Evolutionary conservation across 2,113 vertebrate species (phyloP).

Genomic region (Odontesthes bonariensis): DNA sequence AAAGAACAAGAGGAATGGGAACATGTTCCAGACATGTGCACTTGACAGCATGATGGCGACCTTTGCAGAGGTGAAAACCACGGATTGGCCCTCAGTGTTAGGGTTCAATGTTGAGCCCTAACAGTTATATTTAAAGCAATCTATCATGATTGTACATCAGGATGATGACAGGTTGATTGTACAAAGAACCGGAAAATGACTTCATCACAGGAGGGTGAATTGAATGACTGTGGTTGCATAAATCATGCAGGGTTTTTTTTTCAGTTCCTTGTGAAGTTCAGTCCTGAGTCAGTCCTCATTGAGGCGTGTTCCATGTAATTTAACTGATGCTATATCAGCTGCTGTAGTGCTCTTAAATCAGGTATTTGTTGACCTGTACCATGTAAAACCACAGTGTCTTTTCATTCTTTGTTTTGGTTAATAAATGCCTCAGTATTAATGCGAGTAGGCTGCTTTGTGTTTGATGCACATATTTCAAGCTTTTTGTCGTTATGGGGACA

Average conservation of each 20-base stretch:
- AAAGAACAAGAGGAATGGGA: not conserved
- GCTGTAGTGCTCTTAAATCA: not conserved
- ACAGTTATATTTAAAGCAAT: not conserved
- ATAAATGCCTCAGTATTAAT: conserved; percentile 37
- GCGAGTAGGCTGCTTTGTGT: not conserved
- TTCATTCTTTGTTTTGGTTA: conserved; percentile 30
- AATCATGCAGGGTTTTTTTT: not conserved
- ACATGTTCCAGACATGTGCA: not conserved
- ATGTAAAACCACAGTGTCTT: conserved; percentile 31
- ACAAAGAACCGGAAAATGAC: not conserved
- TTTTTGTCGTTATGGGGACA: not conserved
- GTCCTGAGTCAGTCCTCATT: not conserved
- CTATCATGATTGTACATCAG: not conserved
- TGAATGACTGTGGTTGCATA: not conserved
- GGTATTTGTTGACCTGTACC: not conserved
- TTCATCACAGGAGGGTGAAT: not conserved
- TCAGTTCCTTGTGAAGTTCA: not conserved
- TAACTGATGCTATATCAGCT: conserved; percentile 3
- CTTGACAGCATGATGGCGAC: not conserved
- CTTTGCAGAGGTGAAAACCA: not conserved
- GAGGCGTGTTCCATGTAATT: not conserved
- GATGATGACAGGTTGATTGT: not conserved
- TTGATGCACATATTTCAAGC: conserved; percentile 2
- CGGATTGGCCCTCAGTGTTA: no score
- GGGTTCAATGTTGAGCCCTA: not conserved